Conservation (phyloP, 2,113 vertebrate species). For the Ochotona princeps region DNA sequence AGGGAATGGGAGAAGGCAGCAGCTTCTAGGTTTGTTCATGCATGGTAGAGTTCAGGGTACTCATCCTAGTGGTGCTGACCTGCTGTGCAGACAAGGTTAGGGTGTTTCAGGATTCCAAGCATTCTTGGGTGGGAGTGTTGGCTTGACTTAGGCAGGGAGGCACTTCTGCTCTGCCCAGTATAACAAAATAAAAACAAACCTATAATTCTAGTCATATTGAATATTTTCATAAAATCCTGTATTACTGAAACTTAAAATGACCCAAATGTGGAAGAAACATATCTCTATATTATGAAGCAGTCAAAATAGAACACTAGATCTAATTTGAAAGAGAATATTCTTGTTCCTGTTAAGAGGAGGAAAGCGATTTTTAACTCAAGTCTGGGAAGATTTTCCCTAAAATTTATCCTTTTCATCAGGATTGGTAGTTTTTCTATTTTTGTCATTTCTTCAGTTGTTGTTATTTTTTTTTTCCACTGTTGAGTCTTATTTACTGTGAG, state of each 20-base stretch:
- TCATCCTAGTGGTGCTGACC: too few relatives aligned
- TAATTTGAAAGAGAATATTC: neutral
- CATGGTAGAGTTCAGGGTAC: too few relatives aligned
- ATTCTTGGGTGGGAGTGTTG: too few relatives aligned
- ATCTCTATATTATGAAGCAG: neutral
- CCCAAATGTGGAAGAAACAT: neutral
- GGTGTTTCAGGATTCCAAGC: too few relatives aligned
- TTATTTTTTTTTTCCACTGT: neutral
- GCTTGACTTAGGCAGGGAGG: too few relatives aligned
- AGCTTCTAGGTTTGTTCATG: too few relatives aligned
- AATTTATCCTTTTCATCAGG: conserved; percentile 14
- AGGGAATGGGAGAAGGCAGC: too few relatives aligned
- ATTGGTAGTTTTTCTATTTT: neutral
- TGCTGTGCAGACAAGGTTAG: too few relatives aligned
- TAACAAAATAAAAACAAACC: too few relatives aligned
- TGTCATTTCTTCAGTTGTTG: conserved; percentile 1
- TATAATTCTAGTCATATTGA: neutral
- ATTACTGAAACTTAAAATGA: neutral
- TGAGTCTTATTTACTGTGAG: conserved; percentile 7
- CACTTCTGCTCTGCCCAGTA: too few relatives aligned
- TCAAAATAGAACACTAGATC: neutral
- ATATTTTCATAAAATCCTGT: neutral
- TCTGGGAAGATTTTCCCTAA: conserved; percentile 7
- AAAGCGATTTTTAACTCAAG: conserved; percentile 33
- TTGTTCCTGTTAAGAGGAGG: neutral